These are phyloP conservation scores for Salmo trutta DNA, from an alignment of 2,797 vertebrate genomes.

Conservation along the genomic window DNA sequence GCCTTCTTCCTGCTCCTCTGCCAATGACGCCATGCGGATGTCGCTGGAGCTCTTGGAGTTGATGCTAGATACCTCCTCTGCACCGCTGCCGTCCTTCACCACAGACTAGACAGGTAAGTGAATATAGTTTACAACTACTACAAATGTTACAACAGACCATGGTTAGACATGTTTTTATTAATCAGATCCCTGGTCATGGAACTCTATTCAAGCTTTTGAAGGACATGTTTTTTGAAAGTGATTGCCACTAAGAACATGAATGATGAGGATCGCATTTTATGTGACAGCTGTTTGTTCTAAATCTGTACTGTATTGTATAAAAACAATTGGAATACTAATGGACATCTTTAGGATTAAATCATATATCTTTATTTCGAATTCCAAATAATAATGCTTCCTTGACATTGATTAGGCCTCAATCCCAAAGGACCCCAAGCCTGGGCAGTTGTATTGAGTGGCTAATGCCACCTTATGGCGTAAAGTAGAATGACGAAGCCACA, in stretches of 20 bases:
- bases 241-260: too few species aligned
- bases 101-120: background rate
- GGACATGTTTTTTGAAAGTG: too few species aligned
- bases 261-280: background rate
- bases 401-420: background rate
- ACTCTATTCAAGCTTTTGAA: too few species aligned
- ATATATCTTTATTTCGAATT: background rate
- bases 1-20: slow-evolving; percentile 65
- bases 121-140: background rate
- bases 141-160: background rate
- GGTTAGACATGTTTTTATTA: too few species aligned
- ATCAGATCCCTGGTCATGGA: too few species aligned
- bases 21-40: slow-evolving; percentile 59
- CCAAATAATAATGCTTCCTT: background rate
- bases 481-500: background rate
- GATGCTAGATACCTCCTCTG: slow-evolving; percentile 44
- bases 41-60: slow-evolving; percentile 54
- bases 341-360: background rate
- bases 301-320: too few species aligned
- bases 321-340: too few species aligned
- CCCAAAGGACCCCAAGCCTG: background rate
- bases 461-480: background rate
- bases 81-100: slow-evolving; percentile 12
- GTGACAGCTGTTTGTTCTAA: background rate
- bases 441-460: background rate